Evolutionary conservation across 2,888 invertebrate species (phyloP).

Genomic region (Mesochorus sp.): DNA sequence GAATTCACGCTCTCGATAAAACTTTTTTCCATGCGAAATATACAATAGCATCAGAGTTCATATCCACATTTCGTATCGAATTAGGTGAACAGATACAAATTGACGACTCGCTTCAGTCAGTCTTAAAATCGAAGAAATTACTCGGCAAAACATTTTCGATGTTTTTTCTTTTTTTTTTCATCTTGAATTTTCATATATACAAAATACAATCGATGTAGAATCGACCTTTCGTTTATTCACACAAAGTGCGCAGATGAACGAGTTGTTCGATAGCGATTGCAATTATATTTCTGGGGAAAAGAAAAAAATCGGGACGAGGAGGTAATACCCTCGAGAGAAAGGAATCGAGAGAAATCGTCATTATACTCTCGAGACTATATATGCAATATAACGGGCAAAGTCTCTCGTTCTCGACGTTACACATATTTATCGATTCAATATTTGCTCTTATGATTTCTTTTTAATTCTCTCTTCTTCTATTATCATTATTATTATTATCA

Average conservation of each 20-base stretch:
- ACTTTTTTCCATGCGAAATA: constrained; percentile 2
- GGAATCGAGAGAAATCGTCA: constrained; percentile 14
- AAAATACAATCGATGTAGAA: too few species aligned
- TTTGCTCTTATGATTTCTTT: constrained; percentile 23
- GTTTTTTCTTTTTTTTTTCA: too few species aligned
- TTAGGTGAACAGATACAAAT: too few species aligned
- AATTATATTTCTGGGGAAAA: not conserved
- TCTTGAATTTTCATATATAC: too few species aligned
- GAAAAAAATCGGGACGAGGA: not conserved
- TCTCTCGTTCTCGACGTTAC: constrained; percentile 1
- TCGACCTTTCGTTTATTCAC: not conserved
- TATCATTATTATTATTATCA: not conserved
- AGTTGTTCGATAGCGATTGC: too few species aligned
- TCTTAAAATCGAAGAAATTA: too few species aligned
- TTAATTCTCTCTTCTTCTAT: not conserved
- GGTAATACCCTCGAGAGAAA: not conserved
- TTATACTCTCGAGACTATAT: not conserved
- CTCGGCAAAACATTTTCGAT: too few species aligned
- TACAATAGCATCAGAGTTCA: not conserved
- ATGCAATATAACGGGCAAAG: not conserved
- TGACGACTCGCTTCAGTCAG: too few species aligned
- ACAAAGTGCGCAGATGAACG: too few species aligned
- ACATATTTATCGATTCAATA: constrained; percentile 15
- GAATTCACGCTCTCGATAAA: not conserved
- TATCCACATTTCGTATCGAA: too few species aligned